Base-by-base conservation (phyloP, 1,140 invertebrate genomes). In the Bombus waltoni region DNA sequence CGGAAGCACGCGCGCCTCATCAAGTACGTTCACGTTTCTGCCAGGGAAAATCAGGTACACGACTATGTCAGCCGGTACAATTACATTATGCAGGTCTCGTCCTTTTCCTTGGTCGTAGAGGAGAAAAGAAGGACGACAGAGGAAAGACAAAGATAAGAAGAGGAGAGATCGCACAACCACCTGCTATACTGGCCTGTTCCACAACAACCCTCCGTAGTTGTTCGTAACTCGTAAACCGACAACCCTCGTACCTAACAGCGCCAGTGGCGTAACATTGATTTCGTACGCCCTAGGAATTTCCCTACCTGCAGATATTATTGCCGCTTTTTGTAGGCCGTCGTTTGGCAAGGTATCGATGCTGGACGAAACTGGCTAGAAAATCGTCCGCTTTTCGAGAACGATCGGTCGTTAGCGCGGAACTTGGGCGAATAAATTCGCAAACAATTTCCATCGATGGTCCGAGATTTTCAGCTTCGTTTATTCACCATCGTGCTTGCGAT, bases 81-180 rank as follows among this genome's bases (percentile, higher is more conserved):
- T 89, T 88, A 72, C 59, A 80, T 89, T 88, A 88, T 86, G 72
- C 87, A 13, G 59, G 87, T 83, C 87, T 86, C 87, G 83, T 89
- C 65, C 80, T 42, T 80, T 72, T 70, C 40, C n/a, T 47, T 35
- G 35, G 44, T 79, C 65, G 72, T 88, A 88, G 77, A 89, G 28
- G 78, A 80, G 66, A 3, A 79, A 38, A 25, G 3, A 35, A 59
- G 18, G n/a, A 42, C 9, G 10, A 11, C 1, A n/a, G 5, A 13
- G 5, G 18, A 28, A 22, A 59, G 32, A 76, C 18, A 38, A 40
- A 10, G 28, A 35, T n/a, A 81, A 76, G 53, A 32, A 44, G n/a
- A 44, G 76, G 15, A 25, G 70, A 68, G 59, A 88, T 82, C 66
- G 83, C 18, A 65, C 87, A 88, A 86, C 87, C 83, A 89, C 87